Conservation (phyloP, 1,140 invertebrate species). For the Holcopasites calliopsidis region DNA sequence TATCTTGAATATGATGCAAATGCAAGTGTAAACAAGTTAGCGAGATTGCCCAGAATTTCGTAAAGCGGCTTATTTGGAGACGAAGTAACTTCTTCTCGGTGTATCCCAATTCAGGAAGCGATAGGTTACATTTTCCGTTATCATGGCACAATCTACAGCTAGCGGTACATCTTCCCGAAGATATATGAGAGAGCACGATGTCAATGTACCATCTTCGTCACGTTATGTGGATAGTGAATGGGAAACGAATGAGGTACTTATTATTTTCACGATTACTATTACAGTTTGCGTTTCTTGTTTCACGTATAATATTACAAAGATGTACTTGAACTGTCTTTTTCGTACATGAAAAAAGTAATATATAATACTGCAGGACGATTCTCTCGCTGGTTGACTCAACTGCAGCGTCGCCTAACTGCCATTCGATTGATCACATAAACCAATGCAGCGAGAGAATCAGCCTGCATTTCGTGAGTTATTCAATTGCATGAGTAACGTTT, state of each 20-base stretch:
- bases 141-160: conserved; percentile 81
- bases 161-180: conserved; percentile 81
- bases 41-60: not conserved
- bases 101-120: not conserved
- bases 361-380: no score
- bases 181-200: conserved; percentile 79
- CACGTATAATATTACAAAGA: no score
- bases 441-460: no score
- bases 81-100: not conserved
- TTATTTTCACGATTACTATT: conserved; percentile 17
- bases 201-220: conserved; percentile 76
- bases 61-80: not conserved
- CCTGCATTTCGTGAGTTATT: no score
- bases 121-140: conserved; percentile 44
- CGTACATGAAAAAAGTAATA: no score
- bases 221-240: conserved; percentile 84
- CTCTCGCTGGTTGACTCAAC: no score
- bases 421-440: no score
- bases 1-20: conserved; percentile 29
- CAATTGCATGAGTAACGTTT: no score
- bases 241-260: conserved; percentile 84
- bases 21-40: conserved; percentile 6
- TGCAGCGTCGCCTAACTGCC: no score
- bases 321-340: no score
- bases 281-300: conserved; percentile 23